Conservation (phyloP, 2,888 invertebrate genomes). For the Erebia ligea region DNA sequence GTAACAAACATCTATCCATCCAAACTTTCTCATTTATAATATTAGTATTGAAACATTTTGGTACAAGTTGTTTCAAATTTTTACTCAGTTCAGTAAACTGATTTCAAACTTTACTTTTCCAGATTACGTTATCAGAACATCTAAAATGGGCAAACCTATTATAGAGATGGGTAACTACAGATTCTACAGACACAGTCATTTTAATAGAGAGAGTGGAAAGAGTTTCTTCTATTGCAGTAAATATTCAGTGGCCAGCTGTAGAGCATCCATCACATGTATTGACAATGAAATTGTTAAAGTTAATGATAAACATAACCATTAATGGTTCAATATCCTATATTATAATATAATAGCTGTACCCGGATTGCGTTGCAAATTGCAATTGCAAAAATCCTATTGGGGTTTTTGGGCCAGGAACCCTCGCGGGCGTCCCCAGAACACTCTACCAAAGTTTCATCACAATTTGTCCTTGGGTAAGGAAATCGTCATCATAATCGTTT, state of each 20-base stretch:
- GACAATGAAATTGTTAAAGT: slow-evolving; percentile 11
- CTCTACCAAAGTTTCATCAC: too few relatives aligned
- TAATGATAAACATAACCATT: slow-evolving; percentile 7
- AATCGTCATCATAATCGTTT: too few relatives aligned
- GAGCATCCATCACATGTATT: slow-evolving; percentile 1
- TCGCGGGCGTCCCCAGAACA: too few relatives aligned
- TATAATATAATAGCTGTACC: too few relatives aligned
- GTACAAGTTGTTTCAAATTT: too few relatives aligned
- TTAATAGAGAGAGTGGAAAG: background rate
- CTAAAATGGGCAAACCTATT: slow-evolving; percentile 36
- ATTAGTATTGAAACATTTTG: too few relatives aligned
- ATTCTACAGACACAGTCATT: slow-evolving; percentile 50
- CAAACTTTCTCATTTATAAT: too few relatives aligned
- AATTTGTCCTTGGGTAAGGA: too few relatives aligned
- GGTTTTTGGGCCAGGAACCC: too few relatives aligned
- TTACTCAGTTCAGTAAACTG: background rate
- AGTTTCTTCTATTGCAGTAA: slow-evolving; percentile 14
- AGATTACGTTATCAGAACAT: slow-evolving; percentile 21
- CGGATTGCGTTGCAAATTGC: too few relatives aligned
- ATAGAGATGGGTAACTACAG: slow-evolving; percentile 39
- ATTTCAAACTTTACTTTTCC: background rate
- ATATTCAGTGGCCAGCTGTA: background rate
- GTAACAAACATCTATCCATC: too few relatives aligned
- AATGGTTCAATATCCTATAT: background rate
- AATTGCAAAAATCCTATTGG: too few relatives aligned